Base-by-base conservation (phyloP, 2,113 vertebrate genomes). In the Neomonachus schauinslandi region DNA sequence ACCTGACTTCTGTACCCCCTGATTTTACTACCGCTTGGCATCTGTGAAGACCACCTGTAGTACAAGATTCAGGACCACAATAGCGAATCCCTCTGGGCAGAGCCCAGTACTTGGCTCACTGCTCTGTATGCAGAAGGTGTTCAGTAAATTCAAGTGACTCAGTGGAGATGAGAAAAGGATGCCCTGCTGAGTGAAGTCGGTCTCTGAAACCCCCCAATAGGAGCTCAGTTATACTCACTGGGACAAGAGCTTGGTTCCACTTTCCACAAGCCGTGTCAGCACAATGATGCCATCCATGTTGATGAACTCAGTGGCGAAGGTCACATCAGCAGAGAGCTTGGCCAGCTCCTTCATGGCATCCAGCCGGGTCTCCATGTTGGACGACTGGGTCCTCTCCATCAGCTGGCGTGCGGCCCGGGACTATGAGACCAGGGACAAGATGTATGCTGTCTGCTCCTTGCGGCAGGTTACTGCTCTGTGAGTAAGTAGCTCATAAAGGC, bases 321-420 rank as follows among this genome's bases (percentile, higher is more conserved):
- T 99, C 69, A 99, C 98, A 11, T 99, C 99, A 1, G 99, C 99
- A 0, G 99, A 99, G 80, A 99, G 99, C 98, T 99, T 99, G 36
- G 99, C 99, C 81, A 99, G 99, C 71, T 99, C 99, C 98, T 99
- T 99, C 97, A 99, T 99, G 94, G 99, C 99, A 63, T 99, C 99
- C 39, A 99, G 99, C 79, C 99, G 99, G n/a, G 99, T 99, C 33
- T 99, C 99, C 94, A 99, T 99, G 85, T 98, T 99, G 39, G 99
- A 99, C 0, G 99, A 99, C 99, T 99, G 99, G 97, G 99, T 99
- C 97, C 99, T 99, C 96, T 99, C 99, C 99, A 99, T 99, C 95
- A 99, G 99, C 99, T 99, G 99, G 83, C 99, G 99, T n/a, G 99
- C 99, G 28, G 99, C 99, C 93, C 99, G 99, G 69, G 99, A 99